A percentile compares a stretch with the other conserved stretches of the same genome.
Conservation (phyloP, 2,113 vertebrate species). For the Scytalopus superciliaris region DNA sequence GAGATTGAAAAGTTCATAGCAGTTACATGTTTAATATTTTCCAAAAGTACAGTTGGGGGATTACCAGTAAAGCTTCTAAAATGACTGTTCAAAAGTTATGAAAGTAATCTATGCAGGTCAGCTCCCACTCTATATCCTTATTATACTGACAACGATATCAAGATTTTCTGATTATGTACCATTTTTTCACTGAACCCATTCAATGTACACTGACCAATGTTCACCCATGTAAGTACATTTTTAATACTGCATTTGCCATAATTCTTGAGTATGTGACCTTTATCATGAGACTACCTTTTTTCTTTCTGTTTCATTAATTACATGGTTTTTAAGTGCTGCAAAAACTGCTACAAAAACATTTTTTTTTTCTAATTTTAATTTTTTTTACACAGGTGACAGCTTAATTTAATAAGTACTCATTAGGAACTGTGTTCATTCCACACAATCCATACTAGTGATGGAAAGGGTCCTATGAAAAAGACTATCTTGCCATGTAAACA, state of each 20-base stretch:
- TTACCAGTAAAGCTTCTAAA: not conserved
- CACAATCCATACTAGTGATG: accelerated
- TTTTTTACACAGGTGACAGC: not conserved
- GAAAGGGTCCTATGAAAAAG: not conserved
- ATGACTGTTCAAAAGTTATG: not conserved
- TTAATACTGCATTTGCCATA: not conserved
- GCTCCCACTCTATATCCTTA: not conserved
- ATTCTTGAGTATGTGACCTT: not conserved
- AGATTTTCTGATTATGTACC: not conserved
- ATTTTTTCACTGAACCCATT: not conserved
- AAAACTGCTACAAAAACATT: not conserved
- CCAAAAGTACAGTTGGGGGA: not conserved
- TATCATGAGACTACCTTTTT: not conserved
- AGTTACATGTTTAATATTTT: not conserved
- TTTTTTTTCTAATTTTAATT: not conserved
- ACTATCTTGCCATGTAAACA: not conserved
- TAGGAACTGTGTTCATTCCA: not conserved
- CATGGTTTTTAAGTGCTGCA: not conserved
- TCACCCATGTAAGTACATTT: not conserved
- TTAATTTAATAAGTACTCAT: not conserved
- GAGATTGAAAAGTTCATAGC: not conserved
- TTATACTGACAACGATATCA: not conserved
- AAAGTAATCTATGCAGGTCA: not conserved
- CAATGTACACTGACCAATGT: not conserved
- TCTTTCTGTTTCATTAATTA: not conserved